phyloP scores from a whole-genome alignment of 2,797 vertebrate genomes.

The Sus cebifrons region DNA sequence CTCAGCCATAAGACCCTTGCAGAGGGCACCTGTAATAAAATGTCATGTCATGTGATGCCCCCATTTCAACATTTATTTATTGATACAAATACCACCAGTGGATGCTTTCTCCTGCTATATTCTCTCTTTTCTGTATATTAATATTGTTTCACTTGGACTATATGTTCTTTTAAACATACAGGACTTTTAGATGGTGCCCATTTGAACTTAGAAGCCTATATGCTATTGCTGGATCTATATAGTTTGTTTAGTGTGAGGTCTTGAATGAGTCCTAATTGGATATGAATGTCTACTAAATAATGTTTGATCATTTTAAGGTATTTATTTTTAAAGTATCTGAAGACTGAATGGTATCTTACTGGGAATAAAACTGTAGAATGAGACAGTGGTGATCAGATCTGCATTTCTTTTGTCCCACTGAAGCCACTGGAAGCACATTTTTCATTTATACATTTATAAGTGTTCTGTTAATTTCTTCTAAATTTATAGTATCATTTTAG shows the following conservation, averaged over 20 bases:
- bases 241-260: neutral
- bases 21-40: neutral
- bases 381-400: neutral
- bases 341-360: neutral
- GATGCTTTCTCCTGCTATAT: neutral
- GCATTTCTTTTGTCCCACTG: neutral
- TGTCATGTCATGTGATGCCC: neutral
- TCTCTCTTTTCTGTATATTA: neutral
- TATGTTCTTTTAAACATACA: neutral
- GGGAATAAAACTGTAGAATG: constrained; percentile 9
- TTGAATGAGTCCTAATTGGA: neutral
- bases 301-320: constrained; percentile 9
- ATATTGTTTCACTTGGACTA: neutral
- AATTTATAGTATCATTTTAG: neutral
- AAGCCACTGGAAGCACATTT: neutral
- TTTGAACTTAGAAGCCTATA: neutral
- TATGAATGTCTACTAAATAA: neutral
- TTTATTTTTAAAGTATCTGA: constrained; percentile 38
- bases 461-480: constrained; percentile 39
- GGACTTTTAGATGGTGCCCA: neutral
- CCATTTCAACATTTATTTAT: constrained; percentile 1
- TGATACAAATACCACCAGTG: constrained; percentile 1
- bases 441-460: neutral
- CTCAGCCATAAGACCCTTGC: neutral
- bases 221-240: neutral